phyloP scores from a whole-genome alignment of 2,113 vertebrate species.

The Pygoscelis antarcticus region DNA sequence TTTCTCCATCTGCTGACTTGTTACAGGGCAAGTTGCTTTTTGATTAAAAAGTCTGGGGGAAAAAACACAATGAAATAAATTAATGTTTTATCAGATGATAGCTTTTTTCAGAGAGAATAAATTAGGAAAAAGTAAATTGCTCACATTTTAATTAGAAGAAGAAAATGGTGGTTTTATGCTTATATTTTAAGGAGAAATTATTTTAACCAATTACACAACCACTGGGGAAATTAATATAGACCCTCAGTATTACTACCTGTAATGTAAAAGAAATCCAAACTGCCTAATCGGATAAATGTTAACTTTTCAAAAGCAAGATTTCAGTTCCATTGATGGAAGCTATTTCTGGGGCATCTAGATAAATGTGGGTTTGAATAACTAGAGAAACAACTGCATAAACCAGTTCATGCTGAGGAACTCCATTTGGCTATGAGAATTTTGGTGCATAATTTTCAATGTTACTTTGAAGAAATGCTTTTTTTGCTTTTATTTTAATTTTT shows the following conservation, averaged over 20 bases:
- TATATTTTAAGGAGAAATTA: conserved; percentile 20
- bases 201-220: background rate
- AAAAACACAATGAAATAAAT: background rate
- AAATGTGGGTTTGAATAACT: background rate
- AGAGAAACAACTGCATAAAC: background rate
- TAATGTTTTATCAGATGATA: conserved; percentile 31
- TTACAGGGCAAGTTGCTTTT: background rate
- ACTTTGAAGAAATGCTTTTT: background rate
- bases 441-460: background rate
- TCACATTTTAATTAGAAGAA: conserved; percentile 30
- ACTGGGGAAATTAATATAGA: conserved; percentile 12
- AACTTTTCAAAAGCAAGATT: background rate
- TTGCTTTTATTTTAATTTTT: background rate
- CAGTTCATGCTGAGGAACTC: background rate
- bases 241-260: background rate
- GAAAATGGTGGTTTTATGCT: background rate
- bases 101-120: background rate
- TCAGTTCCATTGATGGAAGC: background rate
- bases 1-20: conserved; percentile 7
- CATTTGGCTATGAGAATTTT: background rate
- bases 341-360: background rate
- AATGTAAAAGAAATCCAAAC: background rate
- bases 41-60: background rate
- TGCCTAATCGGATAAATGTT: background rate
- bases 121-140: conserved; percentile 7